Evolutionary conservation across 2,888 invertebrate species (phyloP), one percentile per base, ranked within the genome.

Genomic region (Gerris lacustris): DNA sequence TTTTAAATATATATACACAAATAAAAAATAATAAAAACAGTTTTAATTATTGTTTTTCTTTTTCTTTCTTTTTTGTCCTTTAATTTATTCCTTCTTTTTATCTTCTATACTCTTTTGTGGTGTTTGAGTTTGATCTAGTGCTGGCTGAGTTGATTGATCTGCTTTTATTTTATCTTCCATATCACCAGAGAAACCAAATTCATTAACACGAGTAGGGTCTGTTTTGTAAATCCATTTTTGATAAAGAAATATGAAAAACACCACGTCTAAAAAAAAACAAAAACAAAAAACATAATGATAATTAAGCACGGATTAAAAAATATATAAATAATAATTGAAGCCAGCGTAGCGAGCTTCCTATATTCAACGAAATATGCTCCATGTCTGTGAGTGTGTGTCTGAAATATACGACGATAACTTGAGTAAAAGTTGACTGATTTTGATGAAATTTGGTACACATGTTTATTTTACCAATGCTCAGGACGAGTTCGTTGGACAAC

Each of bases 201-300:
- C 99, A 81, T 99, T 99, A 70, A 95, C 88, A 75, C 99, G 87
- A 74, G 89, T 90, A 72, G 90, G 92, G 82, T 99, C 99, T 66
- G 94, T 96, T 77, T 95, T 94, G 83, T 99, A 99, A 76, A 97
- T 96, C 91, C 94, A 99, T 75, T 95, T 88, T 83, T 99, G 99
- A 81, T 99, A 99, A 75, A 99, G 84, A 85, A 96, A 99, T 80
- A 99, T 93, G 81, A 98, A 91, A 86, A 99, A 99, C 67, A 99
- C 92, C 77, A 99, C 96, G 83, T 99, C 94, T 88, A 84, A 71
- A 82, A 84, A 75, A 78, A 77, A 76, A 76, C 75, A 71, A 78
- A 77, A 76, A n/a, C n/a, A n/a, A 17, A 64, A 64, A 31, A 64
- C 4, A 64, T n/a, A 7, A n/a, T 64, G 5, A 64, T n/a, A 11